Evolutionary conservation across 2,888 invertebrate species (phyloP), one percentile per base, ranked within the genome.

Genomic region (Trissolcus japonicus): DNA sequence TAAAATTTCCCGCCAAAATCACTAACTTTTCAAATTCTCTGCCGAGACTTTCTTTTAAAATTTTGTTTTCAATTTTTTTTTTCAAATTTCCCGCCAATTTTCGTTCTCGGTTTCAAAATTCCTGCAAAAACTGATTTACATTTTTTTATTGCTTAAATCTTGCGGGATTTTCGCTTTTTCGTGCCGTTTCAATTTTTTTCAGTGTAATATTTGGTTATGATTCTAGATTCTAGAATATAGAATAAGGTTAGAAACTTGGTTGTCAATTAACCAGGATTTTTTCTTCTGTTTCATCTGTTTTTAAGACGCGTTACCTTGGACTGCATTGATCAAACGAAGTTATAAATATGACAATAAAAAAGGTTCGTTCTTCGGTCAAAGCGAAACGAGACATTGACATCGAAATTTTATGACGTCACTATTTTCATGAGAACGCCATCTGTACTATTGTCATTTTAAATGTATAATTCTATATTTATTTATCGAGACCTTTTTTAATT

Each of bases 51-150:
- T 25, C 4, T 51, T 21, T 51, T 3, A 0, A 4, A 9, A 41
- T 13, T 46, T 13, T 14, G 43, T 14, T 46, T 81, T 80, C 78
- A 80, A 73, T 81, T 79, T 82, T 67, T 78, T 81, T 82, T 81
- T 80, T 81, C 68, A 79, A 75, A 82, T 82, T 82, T 83, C 81
- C 81, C 78, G 83, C 79, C 83, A 55, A 43, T 54, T 61, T 51
- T 51, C 6, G 21, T 25, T 2, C 21, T 4, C 4, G 21, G 4
- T 21, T 21, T 2, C 21, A 4, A 21, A 21, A 21, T 21, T 21
- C 21, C 21, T 4, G 21, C 21, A 21, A n/a, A n/a, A n/a, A n/a
- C n/a, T n/a, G 21, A 21, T 21, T 21, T 21, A 1, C 4, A 21
- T 4, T 2, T 21, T 21, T 21, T 21, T 21, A 21, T 21, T 21